A percentile compares a stretch with the other conserved stretches of the same genome.
Conservation (phyloP, 2,888 invertebrate species). For the Dyspetes luteomarginatus region DNA sequence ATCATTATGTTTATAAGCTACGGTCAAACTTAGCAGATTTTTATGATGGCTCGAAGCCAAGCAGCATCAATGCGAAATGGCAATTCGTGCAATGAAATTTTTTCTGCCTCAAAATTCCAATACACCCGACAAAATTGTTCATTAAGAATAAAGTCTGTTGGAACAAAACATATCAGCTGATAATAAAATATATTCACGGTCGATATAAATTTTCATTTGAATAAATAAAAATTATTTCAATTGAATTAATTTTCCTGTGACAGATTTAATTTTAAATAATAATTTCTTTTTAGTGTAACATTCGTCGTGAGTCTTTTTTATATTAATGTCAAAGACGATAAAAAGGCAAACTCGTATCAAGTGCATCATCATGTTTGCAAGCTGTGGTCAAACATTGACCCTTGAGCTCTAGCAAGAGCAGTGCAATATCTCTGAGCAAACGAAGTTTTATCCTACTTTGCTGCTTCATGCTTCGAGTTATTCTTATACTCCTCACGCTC, state of each 20-base stretch:
- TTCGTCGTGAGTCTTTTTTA: neutral
- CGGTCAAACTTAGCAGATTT: too few relatives aligned
- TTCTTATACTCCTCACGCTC: neutral
- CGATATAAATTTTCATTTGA: too few relatives aligned
- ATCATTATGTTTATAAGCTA: slow-evolving; percentile 23
- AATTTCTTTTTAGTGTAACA: neutral
- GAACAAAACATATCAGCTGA: too few relatives aligned
- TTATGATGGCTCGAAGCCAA: too few relatives aligned
- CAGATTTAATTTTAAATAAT: neutral
- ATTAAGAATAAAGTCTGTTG: too few relatives aligned
- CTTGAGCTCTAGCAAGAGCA: slow-evolving; percentile 7
- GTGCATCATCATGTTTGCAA: slow-evolving; percentile 24
- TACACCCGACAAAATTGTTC: too few relatives aligned
- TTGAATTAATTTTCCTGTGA: too few relatives aligned
- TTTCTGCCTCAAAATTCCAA: too few relatives aligned
- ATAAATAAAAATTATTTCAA: too few relatives aligned
- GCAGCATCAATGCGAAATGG: too few relatives aligned
- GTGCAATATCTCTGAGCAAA: slow-evolving; percentile 40
- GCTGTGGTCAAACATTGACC: slow-evolving; percentile 44
- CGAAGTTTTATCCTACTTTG: slow-evolving; percentile 31
- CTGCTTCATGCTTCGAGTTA: slow-evolving; percentile 19
- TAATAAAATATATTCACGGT: too few relatives aligned
- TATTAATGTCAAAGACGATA: neutral
- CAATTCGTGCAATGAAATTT: too few relatives aligned
- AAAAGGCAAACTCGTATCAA: slow-evolving; percentile 18